Base-by-base conservation (phyloP, 1,140 invertebrate genomes). In the Drosophila ananassae region DNA sequence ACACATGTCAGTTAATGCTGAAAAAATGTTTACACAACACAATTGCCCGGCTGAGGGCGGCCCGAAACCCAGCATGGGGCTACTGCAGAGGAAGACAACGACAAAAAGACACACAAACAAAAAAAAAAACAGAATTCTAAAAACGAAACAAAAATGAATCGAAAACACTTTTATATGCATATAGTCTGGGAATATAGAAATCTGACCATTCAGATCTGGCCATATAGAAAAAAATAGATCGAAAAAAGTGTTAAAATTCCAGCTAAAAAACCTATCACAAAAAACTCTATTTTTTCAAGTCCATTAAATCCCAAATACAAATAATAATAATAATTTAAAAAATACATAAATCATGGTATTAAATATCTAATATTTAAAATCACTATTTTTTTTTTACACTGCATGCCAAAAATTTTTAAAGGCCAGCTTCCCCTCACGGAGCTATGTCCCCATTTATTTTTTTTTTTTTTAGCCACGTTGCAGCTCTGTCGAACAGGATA, bases 11-110 rank as follows among this genome's bases (percentile, higher is more conserved):
- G 82, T 85, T 85, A 85, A 87, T 85, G 82, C 82, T 87, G 74
- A 82, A 85, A 85, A 85, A 85, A 85, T 85, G 82, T 85, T 85
- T 85, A 85, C 82, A 85, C 82, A 85, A 85, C 82, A 85, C 82
- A 85, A 85, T 85, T 87, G 82, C 82, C 77, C 60, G 58, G 50
- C 46, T 32, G 28, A 30, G 28, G 37, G 21, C 30, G 28, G 12
- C 7, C 17, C 7, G 12, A 48, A 13, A 39, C 44, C 17, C 48
- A 46, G 52, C 30, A 46, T 25, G 25, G 50, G 78, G 57, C 44
- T 22, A 34, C 13, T 34, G 47, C 56, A 37, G 13, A n/a, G 2
- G 44, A 44, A 62, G 30, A 66, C 32, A 57, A n/a, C n/a, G 2
- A 30, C 17, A 30, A 46, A 9, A 24, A 9, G 8, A 12, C 13